Evolutionary conservation across 2,113 vertebrate species (phyloP), one percentile per base, ranked within the genome.

Genomic region (Xyliphius kryptos): DNA sequence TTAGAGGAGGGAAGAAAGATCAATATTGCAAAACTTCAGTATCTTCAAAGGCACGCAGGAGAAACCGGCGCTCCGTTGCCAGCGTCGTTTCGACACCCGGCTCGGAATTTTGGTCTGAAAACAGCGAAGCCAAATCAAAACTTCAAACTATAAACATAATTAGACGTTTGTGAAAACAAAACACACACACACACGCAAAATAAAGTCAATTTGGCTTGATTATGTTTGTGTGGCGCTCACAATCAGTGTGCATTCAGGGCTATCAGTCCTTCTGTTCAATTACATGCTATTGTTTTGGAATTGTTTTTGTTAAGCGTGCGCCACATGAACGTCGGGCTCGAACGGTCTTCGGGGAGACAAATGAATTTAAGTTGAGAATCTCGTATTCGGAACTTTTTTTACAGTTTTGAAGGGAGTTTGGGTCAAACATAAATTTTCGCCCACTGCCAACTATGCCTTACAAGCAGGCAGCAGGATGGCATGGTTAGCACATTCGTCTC

Each of bases 301-400:
- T 72, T 74, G 71, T 82, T 83, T 83, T 81, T 80, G 81, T 80
- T 82, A 80, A 80, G 81, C 11, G 78, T 76, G 77, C 26, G 77
- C 69, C 67, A 77, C 52, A 20, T 61, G 48, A 68, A 61, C 55
- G 61, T 68, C 61, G 79, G 78, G 79, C 80, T 76, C 76, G 67
- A 57, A 75, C 77, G 79, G 74, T 41, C 56, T 53, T 60, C 13
- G 6, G 9, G 16, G 36, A 57, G 49, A 38, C 61, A 64, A 46
- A 67, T 50, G 40, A 66, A 53, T 79, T 80, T 69, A 71, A 49
- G 67, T 61, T 70, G 73, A 73, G 26, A 6, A 32, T 32, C 26
- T 32, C n/a, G n/a, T n/a, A n/a, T n/a, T n/a, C 4, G 26, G 26
- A 32, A 32, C 26, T 32, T 32, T 32, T 32, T 32, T 32, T 32